These are phyloP conservation scores for Epizoanthus scotinus DNA, from an alignment of 92 coral and sea anemone species.

Conservation along the genomic window DNA sequence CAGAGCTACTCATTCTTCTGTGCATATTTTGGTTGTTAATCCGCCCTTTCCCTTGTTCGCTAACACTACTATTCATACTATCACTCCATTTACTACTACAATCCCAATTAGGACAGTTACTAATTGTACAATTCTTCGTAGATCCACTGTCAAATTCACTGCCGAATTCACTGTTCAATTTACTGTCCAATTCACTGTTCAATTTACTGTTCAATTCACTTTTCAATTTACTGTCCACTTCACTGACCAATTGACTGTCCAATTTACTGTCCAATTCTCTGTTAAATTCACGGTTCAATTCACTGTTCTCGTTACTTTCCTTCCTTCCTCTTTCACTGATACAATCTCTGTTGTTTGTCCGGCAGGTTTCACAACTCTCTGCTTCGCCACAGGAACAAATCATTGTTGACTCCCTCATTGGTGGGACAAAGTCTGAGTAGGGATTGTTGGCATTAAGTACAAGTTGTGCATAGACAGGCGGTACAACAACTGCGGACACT, in stretches of 20 bases:
- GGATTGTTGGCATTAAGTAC: conserved; percentile 76
- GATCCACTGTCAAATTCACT: neutral
- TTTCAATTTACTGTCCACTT: conserved; percentile 13
- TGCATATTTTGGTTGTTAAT: neutral
- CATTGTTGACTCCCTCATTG: conserved; percentile 77
- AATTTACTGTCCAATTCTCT: neutral
- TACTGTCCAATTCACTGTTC: conserved; percentile 7
- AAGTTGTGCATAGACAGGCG: conserved; percentile 81
- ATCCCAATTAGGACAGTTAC: neutral
- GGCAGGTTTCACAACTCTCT: conserved; percentile 54
- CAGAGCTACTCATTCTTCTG: neutral
- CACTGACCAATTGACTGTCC: too few species aligned
- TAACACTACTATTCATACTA: neutral
- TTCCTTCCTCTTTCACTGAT: neutral
- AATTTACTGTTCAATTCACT: too few species aligned
- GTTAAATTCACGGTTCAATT: neutral
- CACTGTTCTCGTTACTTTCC: conserved; percentile 19
- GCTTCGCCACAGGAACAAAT: conserved; percentile 63
- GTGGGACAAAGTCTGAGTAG: conserved; percentile 84
- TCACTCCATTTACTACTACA: neutral
- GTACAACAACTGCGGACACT: conserved; percentile 65
- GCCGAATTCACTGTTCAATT: conserved; percentile 8
- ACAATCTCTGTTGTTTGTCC: conserved; percentile 30
- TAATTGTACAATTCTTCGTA: neutral
- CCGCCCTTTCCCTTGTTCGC: neutral